phyloP scores from a whole-genome alignment of 2,888 invertebrate species.

The Cheilosia vulpina region DNA sequence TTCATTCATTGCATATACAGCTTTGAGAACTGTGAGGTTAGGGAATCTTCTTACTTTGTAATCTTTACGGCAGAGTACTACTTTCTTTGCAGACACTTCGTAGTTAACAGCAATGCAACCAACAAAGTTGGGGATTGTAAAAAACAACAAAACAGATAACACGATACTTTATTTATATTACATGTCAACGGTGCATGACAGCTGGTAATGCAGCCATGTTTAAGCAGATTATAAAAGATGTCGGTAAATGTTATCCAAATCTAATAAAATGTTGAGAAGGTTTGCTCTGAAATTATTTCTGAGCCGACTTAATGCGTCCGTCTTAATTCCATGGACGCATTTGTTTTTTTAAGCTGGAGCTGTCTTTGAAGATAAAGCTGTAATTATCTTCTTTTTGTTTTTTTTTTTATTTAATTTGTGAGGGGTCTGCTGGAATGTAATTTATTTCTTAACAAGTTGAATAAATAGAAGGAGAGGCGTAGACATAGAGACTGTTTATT shows the following conservation, averaged over 20 bases:
- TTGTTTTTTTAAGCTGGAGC: background rate
- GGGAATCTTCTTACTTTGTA: background rate
- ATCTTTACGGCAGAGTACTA: slow-evolving; percentile 13
- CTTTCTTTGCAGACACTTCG: background rate
- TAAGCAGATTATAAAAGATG: background rate
- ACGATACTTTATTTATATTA: slow-evolving; percentile 12
- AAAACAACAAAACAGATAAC: slow-evolving; percentile 6
- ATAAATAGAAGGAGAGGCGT: too few species aligned
- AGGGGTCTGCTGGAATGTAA: too few species aligned
- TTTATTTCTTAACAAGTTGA: too few species aligned
- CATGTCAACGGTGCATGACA: slow-evolving; percentile 11
- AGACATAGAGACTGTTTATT: too few species aligned
- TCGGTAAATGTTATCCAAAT: slow-evolving; percentile 1
- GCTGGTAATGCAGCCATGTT: slow-evolving; percentile 12
- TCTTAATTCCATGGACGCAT: background rate
- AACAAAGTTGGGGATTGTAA: background rate
- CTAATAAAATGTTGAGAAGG: slow-evolving; percentile 1
- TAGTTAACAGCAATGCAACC: background rate
- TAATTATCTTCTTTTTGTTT: too few species aligned
- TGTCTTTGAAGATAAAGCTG: background rate
- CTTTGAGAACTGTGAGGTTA: background rate
- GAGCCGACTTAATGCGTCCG: slow-evolving; percentile 3
- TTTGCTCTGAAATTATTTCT: background rate
- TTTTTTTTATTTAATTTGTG: too few species aligned
- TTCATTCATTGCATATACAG: background rate